These are phyloP conservation scores for Cololabis saira DNA, from an alignment of 2,113 vertebrate genomes.

Conservation along the genomic window DNA sequence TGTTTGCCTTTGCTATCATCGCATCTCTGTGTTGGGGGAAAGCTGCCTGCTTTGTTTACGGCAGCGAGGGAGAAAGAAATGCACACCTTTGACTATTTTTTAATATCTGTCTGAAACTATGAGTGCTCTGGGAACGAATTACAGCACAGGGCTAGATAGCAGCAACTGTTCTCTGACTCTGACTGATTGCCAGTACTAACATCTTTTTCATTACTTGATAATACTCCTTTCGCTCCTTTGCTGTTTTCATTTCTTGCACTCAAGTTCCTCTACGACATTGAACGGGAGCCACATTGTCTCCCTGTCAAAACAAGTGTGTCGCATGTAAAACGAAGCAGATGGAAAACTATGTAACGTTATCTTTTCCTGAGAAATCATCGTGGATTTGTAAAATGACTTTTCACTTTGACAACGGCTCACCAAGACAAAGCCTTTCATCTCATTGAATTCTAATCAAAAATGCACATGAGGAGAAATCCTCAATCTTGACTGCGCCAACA, in stretches of 20 bases:
- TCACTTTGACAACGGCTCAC: conserved; percentile 17
- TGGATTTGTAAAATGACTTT: conserved; percentile 16
- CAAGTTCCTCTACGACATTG: conserved; percentile 1
- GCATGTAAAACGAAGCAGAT: conserved; percentile 12
- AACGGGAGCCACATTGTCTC: conserved; percentile 3
- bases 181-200: conserved; percentile 9
- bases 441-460: not conserved
- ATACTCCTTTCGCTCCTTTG: conserved; percentile 1
- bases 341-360: not conserved
- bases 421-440: conserved; percentile 23
- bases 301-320: conserved; percentile 17
- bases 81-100: conserved; percentile 26
- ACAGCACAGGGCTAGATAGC: conserved; percentile 9
- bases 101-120: conserved; percentile 16
- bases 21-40: conserved; percentile 38
- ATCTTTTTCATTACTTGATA: conserved; percentile 27
- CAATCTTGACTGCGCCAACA: not conserved
- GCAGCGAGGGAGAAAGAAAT: conserved; percentile 4
- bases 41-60: conserved; percentile 38
- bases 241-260: conserved; percentile 20
- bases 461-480: conserved; percentile 9
- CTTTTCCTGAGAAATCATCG: not conserved
- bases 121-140: conserved; percentile 9
- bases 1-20: conserved; percentile 50
- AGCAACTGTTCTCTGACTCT: conserved; percentile 17